Conservation (phyloP, 2,113 vertebrate genomes). For the Apodemus sylvaticus region DNA sequence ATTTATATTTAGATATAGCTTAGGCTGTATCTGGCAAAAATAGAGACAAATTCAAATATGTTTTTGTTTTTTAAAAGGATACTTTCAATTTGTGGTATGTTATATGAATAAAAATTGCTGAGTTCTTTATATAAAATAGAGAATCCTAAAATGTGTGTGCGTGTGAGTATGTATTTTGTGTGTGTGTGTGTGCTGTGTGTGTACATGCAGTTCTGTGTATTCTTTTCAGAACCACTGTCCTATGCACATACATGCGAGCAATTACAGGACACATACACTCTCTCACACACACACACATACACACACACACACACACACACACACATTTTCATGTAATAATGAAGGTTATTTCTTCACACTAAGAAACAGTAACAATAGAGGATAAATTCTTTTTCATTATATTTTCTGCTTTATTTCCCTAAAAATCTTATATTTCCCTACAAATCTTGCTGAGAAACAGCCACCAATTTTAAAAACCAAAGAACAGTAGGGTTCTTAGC, state of each 20-base stretch:
- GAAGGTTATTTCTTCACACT: constrained; percentile 16
- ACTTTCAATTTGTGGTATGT: constrained; percentile 5
- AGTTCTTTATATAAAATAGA: constrained; percentile 40
- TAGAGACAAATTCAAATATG: neutral
- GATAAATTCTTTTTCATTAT: constrained; percentile 35
- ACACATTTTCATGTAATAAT: neutral
- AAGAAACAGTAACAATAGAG: neutral
- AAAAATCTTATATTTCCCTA: neutral
- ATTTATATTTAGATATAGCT: constrained; percentile 51
- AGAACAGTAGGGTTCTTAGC: neutral
- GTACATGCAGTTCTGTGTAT: neutral
- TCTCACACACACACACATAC: neutral
- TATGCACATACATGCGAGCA: neutral
- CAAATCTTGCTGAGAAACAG: constrained; percentile 5
- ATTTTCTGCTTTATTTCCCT: neutral
- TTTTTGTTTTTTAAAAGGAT: constrained; percentile 41
- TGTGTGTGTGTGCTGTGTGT: neutral
- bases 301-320: neutral
- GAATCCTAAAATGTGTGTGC: neutral
- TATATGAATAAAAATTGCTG: neutral
- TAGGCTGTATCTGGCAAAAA: constrained; percentile 10
- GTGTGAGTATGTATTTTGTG: neutral
- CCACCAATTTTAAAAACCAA: constrained; percentile 12
- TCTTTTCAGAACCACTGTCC: neutral
- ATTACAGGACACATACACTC: neutral